Conservation (phyloP, 2,113 vertebrate genomes). For the Esox niger region DNA sequence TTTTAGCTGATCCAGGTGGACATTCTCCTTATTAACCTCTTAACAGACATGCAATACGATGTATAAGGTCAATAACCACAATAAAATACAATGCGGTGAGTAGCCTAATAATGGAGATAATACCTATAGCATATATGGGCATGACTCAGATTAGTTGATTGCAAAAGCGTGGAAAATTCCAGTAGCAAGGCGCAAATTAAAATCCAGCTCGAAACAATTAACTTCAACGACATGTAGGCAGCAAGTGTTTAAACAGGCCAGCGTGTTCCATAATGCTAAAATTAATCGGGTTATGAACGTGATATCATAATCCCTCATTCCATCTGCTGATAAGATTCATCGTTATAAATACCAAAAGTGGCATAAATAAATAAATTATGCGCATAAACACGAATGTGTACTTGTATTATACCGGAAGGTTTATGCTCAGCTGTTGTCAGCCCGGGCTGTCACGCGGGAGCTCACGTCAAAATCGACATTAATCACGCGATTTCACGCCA, state of each 20-base stretch:
- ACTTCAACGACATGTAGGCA: constrained; percentile 13
- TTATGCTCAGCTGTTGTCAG: constrained; percentile 51
- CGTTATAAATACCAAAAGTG: constrained; percentile 37
- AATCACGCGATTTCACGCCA: constrained; percentile 58
- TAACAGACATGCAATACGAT: not conserved
- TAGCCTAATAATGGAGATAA: constrained; percentile 23
- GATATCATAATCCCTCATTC: constrained; percentile 36
- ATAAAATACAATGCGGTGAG: constrained; percentile 30
- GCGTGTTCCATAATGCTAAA: constrained; percentile 17
- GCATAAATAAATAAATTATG: constrained; percentile 33
- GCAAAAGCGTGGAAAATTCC: constrained; percentile 28
- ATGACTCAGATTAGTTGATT: constrained; percentile 23
- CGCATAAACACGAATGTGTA: constrained; percentile 34
- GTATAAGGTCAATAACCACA: constrained; percentile 23
- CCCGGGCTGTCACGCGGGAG: constrained; percentile 47
- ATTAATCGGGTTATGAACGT: constrained; percentile 47
- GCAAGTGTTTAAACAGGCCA: constrained; percentile 38
- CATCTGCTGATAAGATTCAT: constrained; percentile 42
- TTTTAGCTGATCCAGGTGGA: not conserved
- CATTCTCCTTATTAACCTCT: constrained; percentile 3
- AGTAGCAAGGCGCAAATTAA: constrained; percentile 22
- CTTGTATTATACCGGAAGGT: constrained; percentile 33
- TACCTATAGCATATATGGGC: constrained; percentile 19
- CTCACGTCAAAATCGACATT: constrained; percentile 59
- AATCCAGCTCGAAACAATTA: constrained; percentile 23